phyloP scores from a whole-genome alignment of 2,888 invertebrate genomes.

The Synanthedon tipuliformis region DNA sequence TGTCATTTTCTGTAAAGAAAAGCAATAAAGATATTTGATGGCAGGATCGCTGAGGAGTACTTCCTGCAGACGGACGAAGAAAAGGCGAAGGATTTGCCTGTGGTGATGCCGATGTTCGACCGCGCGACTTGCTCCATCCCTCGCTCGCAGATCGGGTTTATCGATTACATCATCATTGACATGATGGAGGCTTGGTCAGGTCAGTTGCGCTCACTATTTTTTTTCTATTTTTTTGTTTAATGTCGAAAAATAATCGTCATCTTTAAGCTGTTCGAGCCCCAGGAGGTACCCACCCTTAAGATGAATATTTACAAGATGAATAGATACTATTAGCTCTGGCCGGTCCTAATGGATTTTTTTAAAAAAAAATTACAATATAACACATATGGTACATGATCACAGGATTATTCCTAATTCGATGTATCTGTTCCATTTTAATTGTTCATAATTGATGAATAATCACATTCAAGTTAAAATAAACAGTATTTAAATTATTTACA shows the following conservation, averaged over 20 bases:
- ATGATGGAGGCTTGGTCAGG: slow-evolving; percentile 99
- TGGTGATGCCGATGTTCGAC: slow-evolving; percentile 99
- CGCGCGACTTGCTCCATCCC: slow-evolving; percentile 94
- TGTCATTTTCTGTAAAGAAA: background rate
- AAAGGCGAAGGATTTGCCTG: slow-evolving; percentile 86
- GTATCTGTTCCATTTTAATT: too few relatives aligned
- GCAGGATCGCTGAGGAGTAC: slow-evolving; percentile 95
- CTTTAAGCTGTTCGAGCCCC: too few relatives aligned
- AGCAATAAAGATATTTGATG: background rate
- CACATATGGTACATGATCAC: too few relatives aligned
- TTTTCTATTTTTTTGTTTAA: background rate
- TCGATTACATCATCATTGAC: slow-evolving; percentile 96
- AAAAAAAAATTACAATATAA: too few relatives aligned
- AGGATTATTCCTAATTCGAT: too few relatives aligned
- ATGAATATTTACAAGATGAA: too few relatives aligned
- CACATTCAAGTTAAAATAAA: too few relatives aligned
- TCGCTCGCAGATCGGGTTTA: slow-evolving; percentile 96
- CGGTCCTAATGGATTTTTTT: too few relatives aligned
- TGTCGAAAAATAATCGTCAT: background rate
- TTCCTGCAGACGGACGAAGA: slow-evolving; percentile 98
- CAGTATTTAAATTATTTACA: too few relatives aligned
- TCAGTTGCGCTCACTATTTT: slow-evolving; percentile 37
- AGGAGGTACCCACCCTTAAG: too few relatives aligned
- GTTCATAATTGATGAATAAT: too few relatives aligned
- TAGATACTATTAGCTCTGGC: too few relatives aligned